phyloP scores from a whole-genome alignment of 1,140 invertebrate species.

The Brachionus angularis region DNA sequence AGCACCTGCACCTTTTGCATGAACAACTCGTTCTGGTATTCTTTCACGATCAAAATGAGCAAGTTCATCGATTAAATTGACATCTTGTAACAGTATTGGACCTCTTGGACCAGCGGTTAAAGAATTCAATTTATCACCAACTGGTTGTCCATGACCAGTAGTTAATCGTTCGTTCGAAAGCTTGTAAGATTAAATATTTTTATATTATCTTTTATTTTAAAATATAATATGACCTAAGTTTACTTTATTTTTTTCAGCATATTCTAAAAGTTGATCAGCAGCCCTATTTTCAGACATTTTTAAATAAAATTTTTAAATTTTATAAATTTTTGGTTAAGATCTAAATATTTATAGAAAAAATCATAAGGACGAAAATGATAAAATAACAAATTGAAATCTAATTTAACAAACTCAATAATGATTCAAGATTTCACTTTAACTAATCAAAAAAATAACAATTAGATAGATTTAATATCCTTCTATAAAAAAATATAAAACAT shows the following conservation, averaged over 20 bases:
- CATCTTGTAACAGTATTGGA: conserved; percentile 80
- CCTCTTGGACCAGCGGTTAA: conserved; percentile 81
- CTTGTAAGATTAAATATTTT: background rate
- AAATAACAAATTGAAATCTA: too few species aligned
- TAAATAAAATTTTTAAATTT: too few species aligned
- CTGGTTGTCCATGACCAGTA: conserved; percentile 71
- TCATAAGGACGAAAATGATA: too few species aligned
- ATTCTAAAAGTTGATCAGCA: conserved; percentile 38
- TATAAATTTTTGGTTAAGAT: too few species aligned
- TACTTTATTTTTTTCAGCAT: conserved; percentile 1
- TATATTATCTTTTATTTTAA: too few species aligned
- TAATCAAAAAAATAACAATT: too few species aligned
- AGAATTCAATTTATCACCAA: conserved; percentile 67
- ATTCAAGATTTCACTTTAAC: too few species aligned
- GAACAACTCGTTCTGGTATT: conserved; percentile 93
- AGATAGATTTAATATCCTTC: too few species aligned
- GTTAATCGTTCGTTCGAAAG: conserved; percentile 56
- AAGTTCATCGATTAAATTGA: conserved; percentile 78
- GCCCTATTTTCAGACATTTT: conserved; percentile 39
- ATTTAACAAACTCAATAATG: too few species aligned
- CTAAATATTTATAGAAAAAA: too few species aligned
- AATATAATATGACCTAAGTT: too few species aligned
- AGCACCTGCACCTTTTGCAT: conserved; percentile 88
- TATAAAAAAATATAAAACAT: too few species aligned
- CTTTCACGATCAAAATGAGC: conserved; percentile 83